A percentile compares a stretch with the other conserved stretches of the same genome.
Conservation (phyloP, 2,888 invertebrate species). For the Buathra laborator region DNA sequence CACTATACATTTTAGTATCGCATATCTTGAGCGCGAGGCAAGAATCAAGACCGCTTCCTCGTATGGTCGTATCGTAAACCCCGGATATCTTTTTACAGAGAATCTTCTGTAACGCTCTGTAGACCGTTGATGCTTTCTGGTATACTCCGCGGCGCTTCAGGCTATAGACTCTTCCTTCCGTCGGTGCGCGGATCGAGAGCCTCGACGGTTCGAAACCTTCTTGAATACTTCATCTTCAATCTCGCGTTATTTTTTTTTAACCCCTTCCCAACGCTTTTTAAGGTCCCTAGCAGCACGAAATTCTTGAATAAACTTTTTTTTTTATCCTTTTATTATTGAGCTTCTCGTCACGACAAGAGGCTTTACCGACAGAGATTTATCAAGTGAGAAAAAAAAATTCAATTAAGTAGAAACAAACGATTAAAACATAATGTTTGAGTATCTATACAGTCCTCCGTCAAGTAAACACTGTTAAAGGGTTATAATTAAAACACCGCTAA, state of each 20-base stretch:
- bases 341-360: too few relatives aligned
- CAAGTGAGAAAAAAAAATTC: too few relatives aligned
- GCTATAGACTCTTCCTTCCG: conserved; percentile 53
- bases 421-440: too few relatives aligned
- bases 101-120: conserved; percentile 43
- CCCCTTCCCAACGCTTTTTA: background rate
- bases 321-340: background rate
- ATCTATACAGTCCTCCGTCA: too few relatives aligned
- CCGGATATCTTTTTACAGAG: conserved; percentile 67
- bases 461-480: too few relatives aligned
- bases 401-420: too few relatives aligned
- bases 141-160: conserved; percentile 57
- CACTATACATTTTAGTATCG: conserved; percentile 70
- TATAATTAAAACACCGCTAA: too few relatives aligned
- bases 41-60: conserved; percentile 72
- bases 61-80: conserved; percentile 72
- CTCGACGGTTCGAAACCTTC: conserved; percentile 18
- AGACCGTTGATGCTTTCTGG: background rate
- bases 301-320: background rate
- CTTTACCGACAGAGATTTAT: too few relatives aligned
- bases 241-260: background rate
- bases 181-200: background rate
- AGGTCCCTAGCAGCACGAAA: background rate
- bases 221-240: conserved; percentile 18
- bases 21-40: conserved; percentile 51